These are phyloP conservation scores for Euzophera pinguis DNA, from an alignment of 2,888 invertebrate species.

Conservation along the genomic window DNA sequence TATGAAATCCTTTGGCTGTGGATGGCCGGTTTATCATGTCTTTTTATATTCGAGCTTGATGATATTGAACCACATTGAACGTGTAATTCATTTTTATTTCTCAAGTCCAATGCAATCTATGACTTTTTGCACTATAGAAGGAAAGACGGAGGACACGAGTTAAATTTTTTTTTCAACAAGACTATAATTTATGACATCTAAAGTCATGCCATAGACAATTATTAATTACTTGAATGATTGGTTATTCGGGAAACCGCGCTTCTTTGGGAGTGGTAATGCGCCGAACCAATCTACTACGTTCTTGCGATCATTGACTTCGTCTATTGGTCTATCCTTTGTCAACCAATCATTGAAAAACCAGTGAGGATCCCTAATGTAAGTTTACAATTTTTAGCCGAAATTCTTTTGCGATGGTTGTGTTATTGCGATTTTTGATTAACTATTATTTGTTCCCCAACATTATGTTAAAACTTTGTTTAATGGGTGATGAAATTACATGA, in stretches of 20 bases:
- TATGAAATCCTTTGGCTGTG: too few relatives aligned
- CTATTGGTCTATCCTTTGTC: slow-evolving; percentile 92
- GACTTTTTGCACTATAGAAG: too few relatives aligned
- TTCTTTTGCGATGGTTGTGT: slow-evolving; percentile 44
- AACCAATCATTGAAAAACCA: slow-evolving; percentile 94
- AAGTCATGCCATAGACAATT: slow-evolving; percentile 54
- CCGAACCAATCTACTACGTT: slow-evolving; percentile 85
- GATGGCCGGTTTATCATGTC: too few relatives aligned
- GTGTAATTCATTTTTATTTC: too few relatives aligned
- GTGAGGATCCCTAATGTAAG: slow-evolving; percentile 76
- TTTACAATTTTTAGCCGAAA: slow-evolving; percentile 64
- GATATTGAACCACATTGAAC: too few relatives aligned
- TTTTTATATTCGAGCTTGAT: too few relatives aligned
- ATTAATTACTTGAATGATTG: slow-evolving; percentile 72
- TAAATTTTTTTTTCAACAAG: too few relatives aligned
- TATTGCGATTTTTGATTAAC: slow-evolving; percentile 28
- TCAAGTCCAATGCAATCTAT: too few relatives aligned
- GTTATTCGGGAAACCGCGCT: slow-evolving; percentile 58
- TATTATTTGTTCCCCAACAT: slow-evolving; percentile 34
- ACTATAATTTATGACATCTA: background rate
- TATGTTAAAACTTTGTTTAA: slow-evolving; percentile 28
- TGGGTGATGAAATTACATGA: slow-evolving; percentile 51
- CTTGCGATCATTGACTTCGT: slow-evolving; percentile 87
- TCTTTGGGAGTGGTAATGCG: slow-evolving; percentile 83
- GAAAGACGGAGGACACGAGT: too few relatives aligned